Evolutionary conservation across 2,113 vertebrate species (phyloP).

Genomic region (Copsychus sechellarum): DNA sequence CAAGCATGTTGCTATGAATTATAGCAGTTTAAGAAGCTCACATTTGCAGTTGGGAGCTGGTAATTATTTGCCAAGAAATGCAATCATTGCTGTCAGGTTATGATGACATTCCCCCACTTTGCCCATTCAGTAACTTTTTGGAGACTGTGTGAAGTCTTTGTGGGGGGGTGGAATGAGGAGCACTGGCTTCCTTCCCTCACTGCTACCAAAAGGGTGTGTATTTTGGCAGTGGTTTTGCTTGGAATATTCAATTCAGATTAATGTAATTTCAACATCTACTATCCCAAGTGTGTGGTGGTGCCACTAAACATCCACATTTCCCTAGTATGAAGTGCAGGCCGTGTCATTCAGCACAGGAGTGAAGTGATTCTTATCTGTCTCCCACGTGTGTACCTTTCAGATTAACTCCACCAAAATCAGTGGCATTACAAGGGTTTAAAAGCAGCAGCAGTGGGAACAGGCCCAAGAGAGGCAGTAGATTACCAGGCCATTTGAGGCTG

Average conservation of each 20-base stretch:
- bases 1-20: slow-evolving; percentile 7
- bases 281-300: background rate
- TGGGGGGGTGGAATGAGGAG: background rate
- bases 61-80: slow-evolving; percentile 28
- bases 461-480: background rate
- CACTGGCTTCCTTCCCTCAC: background rate
- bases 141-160: background rate
- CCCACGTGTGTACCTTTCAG: background rate
- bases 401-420: background rate
- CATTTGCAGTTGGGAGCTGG: background rate
- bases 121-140: slow-evolving; percentile 22
- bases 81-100: slow-evolving; percentile 40
- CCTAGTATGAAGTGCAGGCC: background rate
- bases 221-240: slow-evolving; percentile 40
- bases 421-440: background rate
- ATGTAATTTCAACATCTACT: slow-evolving; percentile 36
- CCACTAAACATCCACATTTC: background rate
- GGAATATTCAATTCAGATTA: slow-evolving; percentile 27
- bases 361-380: background rate
- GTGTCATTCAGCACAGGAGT: background rate
- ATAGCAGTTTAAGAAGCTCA: background rate
- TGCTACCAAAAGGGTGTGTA: background rate
- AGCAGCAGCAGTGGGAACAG: background rate
- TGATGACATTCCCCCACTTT: background rate
- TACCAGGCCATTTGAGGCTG: background rate